Percentiles rank a stretch among this genome's conserved stretches.
Conservation (phyloP, 2,888 invertebrate genomes). For the Phortica magna region DNA sequence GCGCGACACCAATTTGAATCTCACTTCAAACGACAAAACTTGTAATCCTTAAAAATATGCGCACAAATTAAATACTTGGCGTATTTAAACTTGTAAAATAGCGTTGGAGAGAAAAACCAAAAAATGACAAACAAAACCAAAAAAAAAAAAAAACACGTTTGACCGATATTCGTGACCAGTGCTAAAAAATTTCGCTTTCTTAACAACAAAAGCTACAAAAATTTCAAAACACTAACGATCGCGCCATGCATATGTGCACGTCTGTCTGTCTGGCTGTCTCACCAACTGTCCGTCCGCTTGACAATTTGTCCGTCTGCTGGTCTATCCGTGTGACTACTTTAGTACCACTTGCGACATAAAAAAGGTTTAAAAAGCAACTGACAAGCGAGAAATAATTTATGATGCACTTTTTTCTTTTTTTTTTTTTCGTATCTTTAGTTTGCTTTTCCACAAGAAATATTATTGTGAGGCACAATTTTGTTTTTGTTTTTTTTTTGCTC, state of each 20-base stretch:
- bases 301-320: slow-evolving; percentile 6
- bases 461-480: slow-evolving; percentile 22
- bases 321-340: slow-evolving; percentile 66
- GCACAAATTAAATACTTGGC: slow-evolving; percentile 69
- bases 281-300: slow-evolving; percentile 21
- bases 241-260: slow-evolving; percentile 5
- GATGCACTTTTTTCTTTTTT: slow-evolving; percentile 65
- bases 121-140: neutral
- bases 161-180: slow-evolving; percentile 70
- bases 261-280: slow-evolving; percentile 32
- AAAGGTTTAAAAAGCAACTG: slow-evolving; percentile 46
- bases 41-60: slow-evolving; percentile 69
- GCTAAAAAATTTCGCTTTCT: slow-evolving; percentile 32
- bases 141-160: slow-evolving; percentile 63
- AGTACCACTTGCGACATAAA: slow-evolving; percentile 46
- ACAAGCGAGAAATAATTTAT: slow-evolving; percentile 65
- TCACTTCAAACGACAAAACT: slow-evolving; percentile 28
- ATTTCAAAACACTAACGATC: slow-evolving; percentile 26
- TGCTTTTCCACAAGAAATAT: slow-evolving; percentile 43
- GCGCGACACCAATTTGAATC: slow-evolving; percentile 3
- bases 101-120: slow-evolving; percentile 39
- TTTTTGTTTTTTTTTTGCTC: neutral
- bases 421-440: neutral
- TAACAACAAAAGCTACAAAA: slow-evolving; percentile 19
- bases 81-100: slow-evolving; percentile 72